phyloP scores from a whole-genome alignment of 1,140 invertebrate genomes.

The Bombus turneri region DNA sequence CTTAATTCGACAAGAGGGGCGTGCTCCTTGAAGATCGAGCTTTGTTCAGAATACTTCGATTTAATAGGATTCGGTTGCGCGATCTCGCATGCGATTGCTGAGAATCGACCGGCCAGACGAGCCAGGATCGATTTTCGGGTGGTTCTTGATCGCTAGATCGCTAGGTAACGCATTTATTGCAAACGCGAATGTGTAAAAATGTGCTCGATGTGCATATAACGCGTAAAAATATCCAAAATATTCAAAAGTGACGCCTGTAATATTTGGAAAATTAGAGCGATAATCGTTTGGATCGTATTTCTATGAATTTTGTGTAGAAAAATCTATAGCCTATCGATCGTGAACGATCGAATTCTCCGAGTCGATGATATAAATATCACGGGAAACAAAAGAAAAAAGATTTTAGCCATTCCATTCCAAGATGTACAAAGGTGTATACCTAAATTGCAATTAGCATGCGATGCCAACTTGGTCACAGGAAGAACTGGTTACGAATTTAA shows the following conservation, averaged over 20 bases:
- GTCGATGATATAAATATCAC: too few species aligned
- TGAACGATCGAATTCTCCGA: too few species aligned
- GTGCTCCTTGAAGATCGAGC: constrained; percentile 5
- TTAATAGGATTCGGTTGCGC: constrained; percentile 44
- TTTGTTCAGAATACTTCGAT: not conserved
- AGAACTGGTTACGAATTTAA: not conserved
- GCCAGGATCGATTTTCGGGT: not conserved
- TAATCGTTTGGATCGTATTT: too few species aligned
- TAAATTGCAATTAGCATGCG: not conserved
- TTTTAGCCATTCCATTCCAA: fast-evolving
- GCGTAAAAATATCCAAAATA: not conserved
- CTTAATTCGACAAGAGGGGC: constrained; percentile 49
- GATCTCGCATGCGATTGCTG: constrained; percentile 11
- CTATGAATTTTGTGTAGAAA: too few species aligned
- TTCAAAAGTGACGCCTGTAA: not conserved
- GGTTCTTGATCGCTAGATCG: not conserved
- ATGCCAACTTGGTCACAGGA: not conserved
- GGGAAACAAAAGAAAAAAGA: too few species aligned
- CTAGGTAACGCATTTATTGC: not conserved
- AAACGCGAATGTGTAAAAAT: not conserved
- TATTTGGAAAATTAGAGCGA: too few species aligned
- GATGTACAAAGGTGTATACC: not conserved
- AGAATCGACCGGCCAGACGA: not conserved
- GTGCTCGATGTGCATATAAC: not conserved
- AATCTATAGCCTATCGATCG: too few species aligned